Percentiles rank a stretch among this genome's conserved stretches.
Conservation (phyloP, 2,113 vertebrate genomes). For the Platycercus adscitus region DNA sequence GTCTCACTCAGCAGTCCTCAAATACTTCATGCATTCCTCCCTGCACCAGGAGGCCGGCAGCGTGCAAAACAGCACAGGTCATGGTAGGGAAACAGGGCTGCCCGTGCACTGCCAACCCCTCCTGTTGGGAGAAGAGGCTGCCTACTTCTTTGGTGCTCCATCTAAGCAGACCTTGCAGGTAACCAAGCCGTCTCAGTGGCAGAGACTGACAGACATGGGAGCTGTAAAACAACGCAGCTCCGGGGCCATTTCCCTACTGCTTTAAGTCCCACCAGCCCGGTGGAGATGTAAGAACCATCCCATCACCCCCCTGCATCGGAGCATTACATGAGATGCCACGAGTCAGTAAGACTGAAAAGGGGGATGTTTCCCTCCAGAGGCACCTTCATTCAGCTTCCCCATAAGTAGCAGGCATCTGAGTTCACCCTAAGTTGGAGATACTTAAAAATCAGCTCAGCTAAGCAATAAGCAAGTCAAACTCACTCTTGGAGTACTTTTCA, state of each 20-base stretch:
- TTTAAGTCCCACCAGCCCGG: not conserved
- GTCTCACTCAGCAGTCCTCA: not conserved
- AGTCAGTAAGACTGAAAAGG: not conserved
- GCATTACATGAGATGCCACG: rapidly evolving
- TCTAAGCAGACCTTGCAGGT: not conserved
- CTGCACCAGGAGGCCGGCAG: not conserved
- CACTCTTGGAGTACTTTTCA: not conserved
- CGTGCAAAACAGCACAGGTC: not conserved
- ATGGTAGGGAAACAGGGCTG: rapidly evolving
- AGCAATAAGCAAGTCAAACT: not conserved
- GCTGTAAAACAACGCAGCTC: not conserved
- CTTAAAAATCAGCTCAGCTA: not conserved
- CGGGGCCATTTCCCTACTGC: not conserved
- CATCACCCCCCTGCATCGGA: not conserved
- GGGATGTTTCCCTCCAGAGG: not conserved
- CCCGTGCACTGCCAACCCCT: not conserved
- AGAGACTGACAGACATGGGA: not conserved
- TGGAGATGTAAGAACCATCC: not conserved
- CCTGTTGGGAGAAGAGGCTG: not conserved
- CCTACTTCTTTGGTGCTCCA: not conserved
- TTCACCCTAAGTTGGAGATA: rapidly evolving
- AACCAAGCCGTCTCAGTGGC: not conserved
- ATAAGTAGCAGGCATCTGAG: not conserved
- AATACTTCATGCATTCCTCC: not conserved
- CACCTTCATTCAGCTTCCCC: not conserved